phyloP scores from a whole-genome alignment of 2,888 invertebrate genomes.

The Norana najaformis region DNA sequence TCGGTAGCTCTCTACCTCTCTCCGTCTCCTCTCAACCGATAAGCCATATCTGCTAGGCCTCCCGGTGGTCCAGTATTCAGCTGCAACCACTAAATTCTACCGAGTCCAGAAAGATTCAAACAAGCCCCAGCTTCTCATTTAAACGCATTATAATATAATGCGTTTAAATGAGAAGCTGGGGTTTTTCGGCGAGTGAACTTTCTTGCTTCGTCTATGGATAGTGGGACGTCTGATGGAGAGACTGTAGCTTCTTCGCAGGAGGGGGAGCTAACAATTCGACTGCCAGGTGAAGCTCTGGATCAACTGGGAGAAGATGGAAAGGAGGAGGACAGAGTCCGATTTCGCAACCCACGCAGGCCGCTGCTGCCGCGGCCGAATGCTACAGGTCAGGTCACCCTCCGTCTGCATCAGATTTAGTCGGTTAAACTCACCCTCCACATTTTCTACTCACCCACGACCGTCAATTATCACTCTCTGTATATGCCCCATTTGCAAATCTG shows the following conservation, averaged over 20 bases:
- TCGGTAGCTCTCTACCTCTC: not conserved
- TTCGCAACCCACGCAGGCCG: not conserved
- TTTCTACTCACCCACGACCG: too few relatives aligned
- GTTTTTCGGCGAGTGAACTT: not conserved
- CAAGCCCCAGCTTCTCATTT: not conserved
- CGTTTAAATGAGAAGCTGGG: not conserved
- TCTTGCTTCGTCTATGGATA: not conserved
- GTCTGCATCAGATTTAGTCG: not conserved
- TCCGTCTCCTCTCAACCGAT: not conserved
- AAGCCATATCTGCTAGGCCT: not conserved
- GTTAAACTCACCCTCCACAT: too few relatives aligned
- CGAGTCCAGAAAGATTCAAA: not conserved
- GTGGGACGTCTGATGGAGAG: not conserved
- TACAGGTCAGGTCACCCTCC: not conserved
- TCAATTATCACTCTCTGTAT: too few relatives aligned
- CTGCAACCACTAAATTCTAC: not conserved
- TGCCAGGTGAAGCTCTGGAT: not conserved
- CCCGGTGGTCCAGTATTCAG: not conserved
- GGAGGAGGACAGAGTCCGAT: not conserved
- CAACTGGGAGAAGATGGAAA: not conserved
- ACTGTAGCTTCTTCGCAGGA: not conserved
- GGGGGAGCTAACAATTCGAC: not conserved
- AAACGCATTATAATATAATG: not conserved
- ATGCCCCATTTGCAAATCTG: too few relatives aligned
- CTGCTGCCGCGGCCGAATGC: not conserved